phyloP scores from a whole-genome alignment of 2,113 vertebrate species.

The Platichthys flesus region DNA sequence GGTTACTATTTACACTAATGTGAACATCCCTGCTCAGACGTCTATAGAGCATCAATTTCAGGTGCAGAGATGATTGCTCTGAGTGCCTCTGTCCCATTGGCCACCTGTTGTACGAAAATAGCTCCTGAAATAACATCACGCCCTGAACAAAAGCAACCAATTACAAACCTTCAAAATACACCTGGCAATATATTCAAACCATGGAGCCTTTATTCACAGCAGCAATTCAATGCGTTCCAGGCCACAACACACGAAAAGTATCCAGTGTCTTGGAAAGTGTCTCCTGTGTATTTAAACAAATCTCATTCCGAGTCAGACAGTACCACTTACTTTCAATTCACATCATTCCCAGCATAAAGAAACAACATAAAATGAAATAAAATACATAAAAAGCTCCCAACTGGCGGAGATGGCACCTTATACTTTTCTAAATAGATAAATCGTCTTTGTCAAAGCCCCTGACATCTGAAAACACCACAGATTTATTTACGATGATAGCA shows the following conservation, averaged over 20 bases:
- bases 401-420: no score
- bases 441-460: conserved; percentile 8
- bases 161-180: conserved; percentile 27
- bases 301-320: conserved; percentile 22
- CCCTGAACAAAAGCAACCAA: conserved; percentile 13
- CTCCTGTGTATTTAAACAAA: conserved; percentile 28
- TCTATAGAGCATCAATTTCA: conserved; percentile 47
- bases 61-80: conserved; percentile 14
- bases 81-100: conserved; percentile 27
- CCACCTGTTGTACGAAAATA: conserved; percentile 54
- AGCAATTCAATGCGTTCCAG: conserved; percentile 28
- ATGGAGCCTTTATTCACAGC: conserved; percentile 32
- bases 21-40: conserved; percentile 21
- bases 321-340: conserved; percentile 21
- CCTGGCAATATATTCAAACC: conserved; percentile 8
- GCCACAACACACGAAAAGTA: conserved; percentile 6
- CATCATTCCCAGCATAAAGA: conserved; percentile 16
- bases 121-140: conserved; percentile 16
- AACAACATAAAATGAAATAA: conserved; percentile 5
- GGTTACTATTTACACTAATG: conserved; percentile 39
- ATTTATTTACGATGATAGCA: conserved; percentile 30
- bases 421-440: conserved; percentile 11
- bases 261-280: conserved; percentile 20
- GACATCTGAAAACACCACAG: conserved; percentile 19
- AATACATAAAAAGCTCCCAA: background rate